Base-by-base conservation (phyloP, 2,113 vertebrate species). In the Archocentrus centrarchus region DNA sequence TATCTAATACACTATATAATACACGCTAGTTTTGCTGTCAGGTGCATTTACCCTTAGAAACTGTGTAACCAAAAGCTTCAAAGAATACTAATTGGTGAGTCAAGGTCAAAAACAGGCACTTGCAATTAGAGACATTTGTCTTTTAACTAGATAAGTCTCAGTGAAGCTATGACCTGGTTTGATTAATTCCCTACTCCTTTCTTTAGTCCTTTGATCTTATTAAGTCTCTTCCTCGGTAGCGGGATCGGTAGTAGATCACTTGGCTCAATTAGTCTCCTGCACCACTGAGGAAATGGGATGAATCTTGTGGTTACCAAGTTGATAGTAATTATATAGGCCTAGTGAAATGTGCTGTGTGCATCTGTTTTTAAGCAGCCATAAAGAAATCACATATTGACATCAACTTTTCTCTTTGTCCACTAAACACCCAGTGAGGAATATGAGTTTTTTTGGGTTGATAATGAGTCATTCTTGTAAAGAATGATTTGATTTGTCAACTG, bases 201-300 rank as follows among this genome's bases (percentile, higher is more conserved):
- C 73, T 77, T 85, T 35, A 77, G 41, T 61, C 15, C 63, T 86
- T 83, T 82, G 79, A 91, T 91, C 90, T 22, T 50, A 82, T 91
- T 88, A 90, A 44, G 75, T 81, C 10, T 68, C 58, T 59, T 90
- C 57, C 75, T 79, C 27, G 1, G n/a, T 58, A 60, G 41, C 75
- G 59, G 60, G 53, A 77, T 37, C 55, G 14, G n/a, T 61, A 88
- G 60, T 63, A 53, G 78, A 79, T 82, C 22, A 32, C 57, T 50
- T 84, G 79, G 44, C 37, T 82, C 77, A 76, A 91, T 91, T 88
- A 83, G 50, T 64, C 50, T 78, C 15, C 22, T 27, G 32, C 27
- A 59, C 11, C 55, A 35, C 57, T 47, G 53, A 37, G 53, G 13
- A 59, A 47, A 70, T 75, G 14, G 55, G 11, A 79, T 61, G 30